Evolutionary conservation across 2,888 invertebrate species (phyloP).

Genomic region (Saturnia pavonia): DNA sequence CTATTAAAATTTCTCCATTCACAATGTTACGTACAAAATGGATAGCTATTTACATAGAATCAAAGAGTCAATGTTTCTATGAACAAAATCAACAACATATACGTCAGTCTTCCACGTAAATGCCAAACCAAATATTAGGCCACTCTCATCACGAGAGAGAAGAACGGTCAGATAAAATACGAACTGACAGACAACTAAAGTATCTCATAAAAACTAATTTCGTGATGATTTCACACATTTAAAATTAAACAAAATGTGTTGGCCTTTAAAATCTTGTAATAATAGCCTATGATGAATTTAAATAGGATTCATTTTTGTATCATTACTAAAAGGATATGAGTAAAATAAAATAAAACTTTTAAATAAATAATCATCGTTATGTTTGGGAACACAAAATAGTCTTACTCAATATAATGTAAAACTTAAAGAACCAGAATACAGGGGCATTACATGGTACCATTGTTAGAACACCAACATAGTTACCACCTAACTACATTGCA

Average conservation of each 20-base stretch:
- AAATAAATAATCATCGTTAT: conserved; percentile 8
- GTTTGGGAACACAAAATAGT: neutral
- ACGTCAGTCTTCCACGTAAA: conserved; percentile 70
- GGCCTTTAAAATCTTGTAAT: neutral
- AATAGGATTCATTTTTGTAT: neutral
- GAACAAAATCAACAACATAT: conserved; percentile 25
- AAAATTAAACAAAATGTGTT: neutral
- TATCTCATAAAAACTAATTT: too few species aligned
- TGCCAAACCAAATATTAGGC: conserved; percentile 57
- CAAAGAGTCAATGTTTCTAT: neutral
- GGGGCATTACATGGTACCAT: neutral
- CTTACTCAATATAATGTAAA: conserved; percentile 12
- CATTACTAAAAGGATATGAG: neutral
- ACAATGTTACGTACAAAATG: neutral
- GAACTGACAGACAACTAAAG: neutral
- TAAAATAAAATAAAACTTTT: neutral
- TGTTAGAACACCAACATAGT: neutral
- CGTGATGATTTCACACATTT: too few species aligned
- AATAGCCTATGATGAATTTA: neutral
- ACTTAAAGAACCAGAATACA: conserved; percentile 8
- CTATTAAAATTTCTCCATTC: too few species aligned
- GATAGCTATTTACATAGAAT: neutral
- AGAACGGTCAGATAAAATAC: neutral
- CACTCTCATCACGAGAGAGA: conserved; percentile 24
- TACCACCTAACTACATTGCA: neutral